Evolutionary conservation across 2,888 invertebrate genomes (phyloP).

Genomic region (Acanthosepion esculentum): DNA sequence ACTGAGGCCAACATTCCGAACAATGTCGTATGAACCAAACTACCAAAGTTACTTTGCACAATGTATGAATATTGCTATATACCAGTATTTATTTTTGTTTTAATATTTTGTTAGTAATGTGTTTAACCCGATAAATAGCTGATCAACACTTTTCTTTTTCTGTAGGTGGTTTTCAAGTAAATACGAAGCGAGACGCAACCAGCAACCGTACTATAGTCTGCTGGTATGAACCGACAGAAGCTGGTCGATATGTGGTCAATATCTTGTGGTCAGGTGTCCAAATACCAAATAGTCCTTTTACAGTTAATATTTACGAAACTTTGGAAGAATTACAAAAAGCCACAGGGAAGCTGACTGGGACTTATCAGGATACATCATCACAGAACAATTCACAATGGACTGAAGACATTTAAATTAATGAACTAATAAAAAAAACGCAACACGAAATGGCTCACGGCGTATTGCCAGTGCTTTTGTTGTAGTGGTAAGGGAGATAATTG

Average conservation of each 20-base stretch:
- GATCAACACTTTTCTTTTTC: conserved; percentile 39
- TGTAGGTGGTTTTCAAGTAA: conserved; percentile 95
- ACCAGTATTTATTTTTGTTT: no score
- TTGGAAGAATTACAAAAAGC: conserved; percentile 85
- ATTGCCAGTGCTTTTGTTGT: no score
- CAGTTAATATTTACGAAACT: conserved; percentile 98
- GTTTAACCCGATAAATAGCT: no score
- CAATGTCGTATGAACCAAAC: no score
- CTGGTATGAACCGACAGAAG: conserved; percentile 98
- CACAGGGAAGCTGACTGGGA: background rate
- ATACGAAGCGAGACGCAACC: conserved; percentile 98
- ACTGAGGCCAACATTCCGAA: no score
- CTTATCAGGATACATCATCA: background rate
- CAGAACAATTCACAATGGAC: background rate
- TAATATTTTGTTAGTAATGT: no score
- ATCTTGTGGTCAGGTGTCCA: conserved; percentile 99
- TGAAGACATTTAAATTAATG: background rate
- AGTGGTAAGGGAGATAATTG: no score
- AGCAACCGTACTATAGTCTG: conserved; percentile 98
- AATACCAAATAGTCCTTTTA: conserved; percentile 98
- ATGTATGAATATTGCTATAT: no score
- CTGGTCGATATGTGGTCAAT: conserved; percentile 97
- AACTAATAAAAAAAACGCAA: background rate
- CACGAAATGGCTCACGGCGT: no score
- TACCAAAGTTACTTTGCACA: no score